Percentiles rank a stretch among this genome's conserved stretches.
Conservation (phyloP, 2,888 invertebrate species). For the Apantesis nais region DNA sequence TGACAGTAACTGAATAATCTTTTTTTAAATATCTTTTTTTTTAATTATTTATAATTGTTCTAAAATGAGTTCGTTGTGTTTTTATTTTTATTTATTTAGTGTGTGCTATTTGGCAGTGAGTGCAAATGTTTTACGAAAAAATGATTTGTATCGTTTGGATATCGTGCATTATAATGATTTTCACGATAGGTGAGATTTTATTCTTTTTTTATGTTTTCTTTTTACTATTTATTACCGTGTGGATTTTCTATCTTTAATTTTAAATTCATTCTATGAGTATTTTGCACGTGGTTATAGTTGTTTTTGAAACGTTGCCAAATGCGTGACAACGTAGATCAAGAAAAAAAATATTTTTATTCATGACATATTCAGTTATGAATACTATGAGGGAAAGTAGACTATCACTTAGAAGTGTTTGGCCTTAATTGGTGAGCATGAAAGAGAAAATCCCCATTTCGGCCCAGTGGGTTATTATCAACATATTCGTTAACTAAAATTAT, state of each 20-base stretch:
- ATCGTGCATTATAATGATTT: constrained; percentile 85
- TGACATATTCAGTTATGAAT: constrained; percentile 5
- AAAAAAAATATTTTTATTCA: constrained; percentile 12
- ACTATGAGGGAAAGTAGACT: not conserved
- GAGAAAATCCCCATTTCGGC: not conserved
- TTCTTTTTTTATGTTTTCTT: constrained; percentile 1
- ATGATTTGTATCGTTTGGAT: constrained; percentile 76
- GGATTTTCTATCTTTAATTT: constrained; percentile 5
- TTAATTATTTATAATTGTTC: constrained; percentile 14
- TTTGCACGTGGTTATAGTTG: not conserved
- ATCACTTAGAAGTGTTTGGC: not conserved
- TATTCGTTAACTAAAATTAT: not conserved
- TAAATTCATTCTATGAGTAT: not conserved
- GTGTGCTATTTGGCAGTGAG: constrained; percentile 44
- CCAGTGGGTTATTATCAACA: not conserved
- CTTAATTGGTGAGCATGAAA: not conserved
- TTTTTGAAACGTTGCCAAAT: constrained; percentile 15
- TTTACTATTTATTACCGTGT: not conserved
- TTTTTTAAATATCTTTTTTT: constrained; percentile 6
- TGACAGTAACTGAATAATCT: constrained; percentile 3
- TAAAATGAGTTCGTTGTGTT: constrained; percentile 33
- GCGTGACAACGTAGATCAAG: constrained; percentile 8
- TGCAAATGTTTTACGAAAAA: constrained; percentile 50
- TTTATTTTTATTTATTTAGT: constrained; percentile 37
- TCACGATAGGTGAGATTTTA: constrained; percentile 76